These are phyloP conservation scores for Phortica magna DNA, from an alignment of 2,888 invertebrate genomes.

Conservation along the genomic window DNA sequence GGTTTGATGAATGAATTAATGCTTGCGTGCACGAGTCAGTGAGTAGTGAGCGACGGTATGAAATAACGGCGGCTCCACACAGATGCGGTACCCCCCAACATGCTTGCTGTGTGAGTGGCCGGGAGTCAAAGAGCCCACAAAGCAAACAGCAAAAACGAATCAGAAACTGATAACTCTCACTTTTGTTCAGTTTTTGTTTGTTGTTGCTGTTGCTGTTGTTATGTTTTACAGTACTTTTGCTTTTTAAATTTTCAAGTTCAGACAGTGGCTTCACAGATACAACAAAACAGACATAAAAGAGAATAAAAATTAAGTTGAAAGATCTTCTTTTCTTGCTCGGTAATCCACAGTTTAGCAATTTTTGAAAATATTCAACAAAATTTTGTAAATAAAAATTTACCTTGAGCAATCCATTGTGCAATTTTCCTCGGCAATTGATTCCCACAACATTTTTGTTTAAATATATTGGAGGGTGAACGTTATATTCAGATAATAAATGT, in stretches of 20 bases:
- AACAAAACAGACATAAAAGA: background rate
- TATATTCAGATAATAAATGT: slow-evolving; percentile 40
- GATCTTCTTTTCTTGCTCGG: slow-evolving; percentile 43
- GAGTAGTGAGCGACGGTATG: background rate
- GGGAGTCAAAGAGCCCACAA: slow-evolving; percentile 40
- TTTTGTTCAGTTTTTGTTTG: slow-evolving; percentile 57
- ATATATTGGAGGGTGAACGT: slow-evolving; percentile 35
- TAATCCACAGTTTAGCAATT: slow-evolving; percentile 50
- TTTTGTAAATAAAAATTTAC: slow-evolving; percentile 66
- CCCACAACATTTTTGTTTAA: slow-evolving; percentile 76
- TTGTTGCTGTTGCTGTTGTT: slow-evolving; percentile 37
- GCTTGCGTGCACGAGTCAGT: background rate
- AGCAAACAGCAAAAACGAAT: slow-evolving; percentile 48
- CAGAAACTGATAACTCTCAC: slow-evolving; percentile 67
- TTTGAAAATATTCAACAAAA: slow-evolving; percentile 25
- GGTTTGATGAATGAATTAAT: slow-evolving; percentile 67
- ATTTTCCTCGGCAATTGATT: slow-evolving; percentile 75
- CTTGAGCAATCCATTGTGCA: slow-evolving; percentile 77
- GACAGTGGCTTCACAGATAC: slow-evolving; percentile 21
- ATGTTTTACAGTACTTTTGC: slow-evolving; percentile 33
- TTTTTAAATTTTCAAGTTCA: slow-evolving; percentile 54
- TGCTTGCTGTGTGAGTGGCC: background rate
- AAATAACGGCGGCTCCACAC: slow-evolving; percentile 10
- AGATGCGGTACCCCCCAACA: background rate
- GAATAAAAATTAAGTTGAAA: slow-evolving; percentile 28